Base-by-base conservation (phyloP, 2,888 invertebrate genomes). In the Lumbricus terrestris region DNA sequence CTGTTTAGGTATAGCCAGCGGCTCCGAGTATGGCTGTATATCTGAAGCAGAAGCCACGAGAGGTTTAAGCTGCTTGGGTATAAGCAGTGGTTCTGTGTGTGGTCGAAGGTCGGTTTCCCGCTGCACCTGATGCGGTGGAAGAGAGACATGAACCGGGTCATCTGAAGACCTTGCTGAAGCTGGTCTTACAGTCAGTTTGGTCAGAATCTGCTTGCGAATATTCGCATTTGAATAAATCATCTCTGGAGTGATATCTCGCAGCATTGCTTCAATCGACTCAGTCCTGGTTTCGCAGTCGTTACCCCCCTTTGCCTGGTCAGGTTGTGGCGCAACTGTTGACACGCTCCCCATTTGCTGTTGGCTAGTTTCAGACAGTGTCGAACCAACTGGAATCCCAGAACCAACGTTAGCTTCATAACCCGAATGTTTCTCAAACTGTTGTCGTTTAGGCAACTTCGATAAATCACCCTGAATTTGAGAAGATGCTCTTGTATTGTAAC, bases 201-300 rank as follows among this genome's bases (percentile, higher is more conserved):
- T 35, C 85, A 85, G 35, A 35, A 85, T 85, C 85, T 85, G 85
- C n/a, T 23, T 34, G 3, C 85, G 85, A 37, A 85, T 85, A 85
- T 37, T 85, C 35, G 23, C 16, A 37, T 85, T 35, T 18, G 85
- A 85, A n/a, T n/a, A n/a, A 35, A 85, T 33, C 85, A 85, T 85
- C 35, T 85, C 85, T 16, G 85, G 85, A 34, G 85, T 85, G 85
- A 85, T 85, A 6, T 34, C 85, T 37, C 16, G 85, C 1, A 85
- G 85, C 85, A 85, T 85, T 18, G 85, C 85, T 37, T 85, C 85
- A 35, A 85, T 34, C 34, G 85, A 85, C 35, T 85, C 85, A 23
- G 85, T 13, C 35, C 37, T 85, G 18, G 34, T 85, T 37, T 34
- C 85, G n/a, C 85, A 35, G 85, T 16, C 85, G 23, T 85, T 23